phyloP scores from a whole-genome alignment of 2,797 vertebrate genomes.

The Brotogeris chrysoptera region DNA sequence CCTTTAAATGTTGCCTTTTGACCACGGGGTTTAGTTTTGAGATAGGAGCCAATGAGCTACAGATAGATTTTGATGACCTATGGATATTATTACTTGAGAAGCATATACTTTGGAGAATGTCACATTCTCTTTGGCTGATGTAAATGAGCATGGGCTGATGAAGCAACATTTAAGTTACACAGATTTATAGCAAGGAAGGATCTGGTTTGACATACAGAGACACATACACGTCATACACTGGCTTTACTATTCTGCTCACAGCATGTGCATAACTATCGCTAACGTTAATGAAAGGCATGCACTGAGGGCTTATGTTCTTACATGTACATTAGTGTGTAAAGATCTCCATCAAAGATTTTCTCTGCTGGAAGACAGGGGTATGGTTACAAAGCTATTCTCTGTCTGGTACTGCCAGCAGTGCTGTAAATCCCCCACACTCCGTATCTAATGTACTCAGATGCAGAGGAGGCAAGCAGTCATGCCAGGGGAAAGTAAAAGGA shows the following conservation, averaged over 20 bases:
- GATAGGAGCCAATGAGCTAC: neutral
- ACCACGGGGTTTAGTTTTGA: neutral
- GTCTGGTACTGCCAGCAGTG: constrained; percentile 27
- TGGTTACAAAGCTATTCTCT: constrained; percentile 37
- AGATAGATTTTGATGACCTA: neutral
- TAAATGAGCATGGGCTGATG: neutral
- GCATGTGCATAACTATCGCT: neutral
- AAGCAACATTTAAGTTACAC: neutral
- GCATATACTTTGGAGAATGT: neutral
- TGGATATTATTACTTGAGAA: neutral
- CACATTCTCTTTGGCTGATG: neutral
- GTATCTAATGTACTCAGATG: constrained; percentile 42
- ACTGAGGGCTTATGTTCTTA: constrained; percentile 18
- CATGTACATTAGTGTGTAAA: constrained; percentile 2
- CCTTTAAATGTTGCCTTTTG: neutral
- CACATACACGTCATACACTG: neutral
- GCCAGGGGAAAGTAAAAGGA: neutral
- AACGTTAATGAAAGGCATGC: neutral
- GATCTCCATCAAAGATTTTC: constrained; percentile 44
- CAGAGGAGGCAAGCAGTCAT: constrained; percentile 15
- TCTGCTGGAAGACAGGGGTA: constrained; percentile 38
- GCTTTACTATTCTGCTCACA: neutral
- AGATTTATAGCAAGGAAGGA: neutral
- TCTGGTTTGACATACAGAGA: neutral
- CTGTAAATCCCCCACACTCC: constrained; percentile 49